phyloP scores from a whole-genome alignment of 1,140 invertebrate genomes.

The Drosophila kohkoa region DNA sequence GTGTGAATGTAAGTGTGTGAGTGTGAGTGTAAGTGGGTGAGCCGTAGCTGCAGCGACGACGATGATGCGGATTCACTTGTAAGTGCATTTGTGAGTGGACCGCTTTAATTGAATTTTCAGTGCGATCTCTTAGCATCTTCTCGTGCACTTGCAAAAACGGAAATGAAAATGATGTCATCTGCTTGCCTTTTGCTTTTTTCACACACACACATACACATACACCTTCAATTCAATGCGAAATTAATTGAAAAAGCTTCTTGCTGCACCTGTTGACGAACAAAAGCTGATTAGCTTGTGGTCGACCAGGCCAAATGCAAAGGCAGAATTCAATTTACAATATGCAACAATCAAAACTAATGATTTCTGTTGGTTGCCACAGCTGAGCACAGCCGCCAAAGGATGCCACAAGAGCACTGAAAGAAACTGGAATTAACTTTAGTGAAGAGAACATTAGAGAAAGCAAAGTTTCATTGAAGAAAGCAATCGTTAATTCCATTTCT shows the following conservation, averaged over 20 bases:
- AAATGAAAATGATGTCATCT: conserved; percentile 61
- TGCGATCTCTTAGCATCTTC: conserved; percentile 36
- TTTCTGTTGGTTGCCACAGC: neutral
- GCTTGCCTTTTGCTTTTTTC: conserved; percentile 37
- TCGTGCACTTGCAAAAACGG: conserved; percentile 48
- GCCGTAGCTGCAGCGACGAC: neutral
- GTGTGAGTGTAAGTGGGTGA: neutral
- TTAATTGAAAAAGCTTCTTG: conserved; percentile 51
- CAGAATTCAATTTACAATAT: conserved; percentile 66
- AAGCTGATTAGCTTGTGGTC: conserved; percentile 66
- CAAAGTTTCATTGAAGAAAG: neutral
- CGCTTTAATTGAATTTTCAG: conserved; percentile 57
- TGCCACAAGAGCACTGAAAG: neutral
- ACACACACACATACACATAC: neutral
- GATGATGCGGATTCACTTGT: conserved; percentile 20
- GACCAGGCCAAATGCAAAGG: conserved; percentile 4
- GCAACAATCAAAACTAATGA: conserved; percentile 49
- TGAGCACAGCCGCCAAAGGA: neutral
- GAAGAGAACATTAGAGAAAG: neutral
- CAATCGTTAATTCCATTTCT: conserved; percentile 6
- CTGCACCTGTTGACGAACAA: conserved; percentile 62
- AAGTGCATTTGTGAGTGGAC: conserved; percentile 47
- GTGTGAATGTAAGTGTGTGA: neutral
- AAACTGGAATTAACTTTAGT: neutral
- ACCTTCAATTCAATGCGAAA: conserved; percentile 12